Evolutionary conservation across 2,888 invertebrate genomes (phyloP), one percentile per base, ranked within the genome.

Genomic region (Lochmaea crataegi): DNA sequence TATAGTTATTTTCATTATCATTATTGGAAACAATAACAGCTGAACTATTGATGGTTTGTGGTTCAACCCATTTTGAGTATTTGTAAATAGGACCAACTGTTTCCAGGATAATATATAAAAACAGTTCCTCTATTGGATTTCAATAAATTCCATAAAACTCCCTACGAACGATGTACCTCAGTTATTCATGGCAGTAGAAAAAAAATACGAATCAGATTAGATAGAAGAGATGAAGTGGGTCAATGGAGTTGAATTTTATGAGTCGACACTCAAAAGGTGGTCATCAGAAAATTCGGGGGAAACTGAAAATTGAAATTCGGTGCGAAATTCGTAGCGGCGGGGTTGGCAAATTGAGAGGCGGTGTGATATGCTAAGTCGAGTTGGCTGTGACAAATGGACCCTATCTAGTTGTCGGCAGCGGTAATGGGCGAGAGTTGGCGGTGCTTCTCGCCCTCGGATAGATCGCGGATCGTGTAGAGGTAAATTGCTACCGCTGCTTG

Each of bases 391-490:
- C 80, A 81, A 80, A 82, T 79, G 79, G 80, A 78, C 77, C 75
- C 78, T 41, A 58, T 32, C 26, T 26, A 26, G 72, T 68, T 75
- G 78, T 79, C 75, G 64, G 45, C 64, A 18, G 61, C 61, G 58
- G 58, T n/a, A 58, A 58, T 58, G 42, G 41, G 42, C 22, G 18
- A 11, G 16, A 42, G 18, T 63, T 42, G 70, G 65, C 57, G 53
- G 42, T 64, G 76, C 79, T 78, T 80, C 81, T 58, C 58, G 32
- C 26, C 12, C 79, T 80, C 80, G 78, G 75, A 86, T 83, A 88
- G 89, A 41, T 89, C 88, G 73, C 88, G 88, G 11, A 89, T 89
- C 89, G 88, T 88, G 74, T 79, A 73, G 77, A 79, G 80, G 79
- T 80, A 76, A 80, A 80, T 80, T 78, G 80, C 78, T 77, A 75